A percentile compares a stretch with the other conserved stretches of the same genome.
phyloP scores from a whole-genome alignment of 2,797 vertebrate genomes.

The Helarctos malayanus region DNA sequence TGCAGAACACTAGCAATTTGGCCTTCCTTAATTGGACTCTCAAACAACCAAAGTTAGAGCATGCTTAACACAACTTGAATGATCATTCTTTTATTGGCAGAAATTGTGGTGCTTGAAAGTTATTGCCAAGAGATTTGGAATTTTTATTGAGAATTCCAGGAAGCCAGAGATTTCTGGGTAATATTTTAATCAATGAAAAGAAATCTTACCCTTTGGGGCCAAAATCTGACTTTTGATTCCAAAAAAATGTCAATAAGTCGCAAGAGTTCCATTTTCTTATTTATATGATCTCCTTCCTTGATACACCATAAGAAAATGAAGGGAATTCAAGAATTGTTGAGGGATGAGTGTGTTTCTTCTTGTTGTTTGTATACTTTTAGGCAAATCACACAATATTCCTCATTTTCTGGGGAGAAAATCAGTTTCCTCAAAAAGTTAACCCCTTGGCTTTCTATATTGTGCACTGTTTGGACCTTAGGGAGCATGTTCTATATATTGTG shows the following conservation, averaged over 20 bases:
- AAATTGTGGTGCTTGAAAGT: slow-evolving; percentile 51
- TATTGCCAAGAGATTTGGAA: slow-evolving; percentile 53
- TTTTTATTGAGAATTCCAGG: slow-evolving; percentile 63
- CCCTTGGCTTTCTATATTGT: neutral
- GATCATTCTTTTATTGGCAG: neutral
- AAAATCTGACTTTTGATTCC: slow-evolving; percentile 47
- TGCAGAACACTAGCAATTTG: slow-evolving; percentile 58
- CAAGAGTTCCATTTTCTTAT: neutral
- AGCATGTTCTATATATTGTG: neutral
- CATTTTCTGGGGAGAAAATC: neutral
- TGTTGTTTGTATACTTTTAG: neutral
- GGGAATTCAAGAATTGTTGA: neutral
- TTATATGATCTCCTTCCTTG: slow-evolving; percentile 29
- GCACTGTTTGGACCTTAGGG: neutral
- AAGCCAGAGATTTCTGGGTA: slow-evolving; percentile 61
- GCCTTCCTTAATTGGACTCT: neutral
- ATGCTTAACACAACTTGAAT: slow-evolving; percentile 48
- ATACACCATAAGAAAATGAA: neutral
- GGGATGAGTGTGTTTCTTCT: neutral
- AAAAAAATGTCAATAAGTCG: slow-evolving; percentile 22
- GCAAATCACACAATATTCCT: neutral
- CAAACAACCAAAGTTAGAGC: neutral
- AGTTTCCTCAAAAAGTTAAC: neutral
- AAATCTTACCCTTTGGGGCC: neutral
- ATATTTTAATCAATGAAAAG: slow-evolving; percentile 41